Evolutionary conservation across 2,888 invertebrate species (phyloP).

Genomic region (Lomographa bimaculata): DNA sequence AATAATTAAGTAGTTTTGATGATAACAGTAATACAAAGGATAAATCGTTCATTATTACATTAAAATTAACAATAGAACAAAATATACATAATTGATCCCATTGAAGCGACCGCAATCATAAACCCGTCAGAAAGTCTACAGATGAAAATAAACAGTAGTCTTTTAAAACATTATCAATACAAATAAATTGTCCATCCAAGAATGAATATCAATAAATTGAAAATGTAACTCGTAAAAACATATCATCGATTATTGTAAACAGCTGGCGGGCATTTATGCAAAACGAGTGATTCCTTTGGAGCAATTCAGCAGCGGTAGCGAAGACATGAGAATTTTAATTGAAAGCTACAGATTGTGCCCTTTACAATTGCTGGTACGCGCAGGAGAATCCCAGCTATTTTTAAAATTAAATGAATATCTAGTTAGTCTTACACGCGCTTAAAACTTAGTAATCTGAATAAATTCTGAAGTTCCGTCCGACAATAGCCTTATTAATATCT

Average conservation of each 20-base stretch:
- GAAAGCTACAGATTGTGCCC: slow-evolving; percentile 51
- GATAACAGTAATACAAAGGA: too few species aligned
- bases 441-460: slow-evolving; percentile 67
- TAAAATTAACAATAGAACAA: slow-evolving; percentile 23
- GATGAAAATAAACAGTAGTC: slow-evolving; percentile 71
- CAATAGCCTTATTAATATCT: slow-evolving; percentile 73
- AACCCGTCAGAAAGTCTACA: slow-evolving; percentile 50
- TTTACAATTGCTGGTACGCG: slow-evolving; percentile 18
- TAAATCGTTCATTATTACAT: neutral
- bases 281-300: slow-evolving; percentile 68
- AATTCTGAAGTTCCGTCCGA: slow-evolving; percentile 59
- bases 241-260: slow-evolving; percentile 81
- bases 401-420: too few species aligned
- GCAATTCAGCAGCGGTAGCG: slow-evolving; percentile 76
- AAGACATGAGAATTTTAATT: slow-evolving; percentile 60
- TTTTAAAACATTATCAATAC: slow-evolving; percentile 70
- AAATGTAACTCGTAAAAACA: slow-evolving; percentile 78
- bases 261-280: slow-evolving; percentile 81
- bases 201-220: slow-evolving; percentile 80
- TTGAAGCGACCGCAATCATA: slow-evolving; percentile 50
- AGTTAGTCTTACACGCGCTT: slow-evolving; percentile 18
- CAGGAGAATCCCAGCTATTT: too few species aligned
- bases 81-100: too few species aligned
- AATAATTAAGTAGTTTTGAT: too few species aligned
- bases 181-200: slow-evolving; percentile 75